Percentiles rank a stretch among this genome's conserved stretches.
Evolutionary conservation across 2,888 invertebrate genomes (phyloP).

Genomic region (Steinernema scapterisci): DNA sequence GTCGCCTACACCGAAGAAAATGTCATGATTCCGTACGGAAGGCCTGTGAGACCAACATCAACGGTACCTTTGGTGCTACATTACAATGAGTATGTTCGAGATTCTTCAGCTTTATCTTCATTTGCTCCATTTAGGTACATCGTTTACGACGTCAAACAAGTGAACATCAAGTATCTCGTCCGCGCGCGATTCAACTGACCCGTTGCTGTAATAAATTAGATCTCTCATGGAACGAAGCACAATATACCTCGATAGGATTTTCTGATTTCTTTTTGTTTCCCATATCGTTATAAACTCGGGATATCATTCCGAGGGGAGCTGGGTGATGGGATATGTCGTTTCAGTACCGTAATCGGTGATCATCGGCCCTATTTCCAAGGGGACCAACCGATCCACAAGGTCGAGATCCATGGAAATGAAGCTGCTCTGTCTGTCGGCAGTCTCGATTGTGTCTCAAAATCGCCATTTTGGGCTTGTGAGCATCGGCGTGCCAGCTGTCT

Average conservation of each 20-base stretch:
- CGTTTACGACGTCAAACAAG: slow-evolving; percentile 93
- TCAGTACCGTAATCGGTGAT: too few species aligned
- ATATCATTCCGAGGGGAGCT: too few species aligned
- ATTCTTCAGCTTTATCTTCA: neutral
- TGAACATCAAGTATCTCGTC: slow-evolving; percentile 85
- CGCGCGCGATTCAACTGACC: slow-evolving; percentile 71
- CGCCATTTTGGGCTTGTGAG: too few species aligned
- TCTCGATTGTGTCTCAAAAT: too few species aligned
- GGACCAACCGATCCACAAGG: too few species aligned
- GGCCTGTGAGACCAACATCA: slow-evolving; percentile 33
- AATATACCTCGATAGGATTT: neutral
- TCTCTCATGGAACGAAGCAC: neutral
- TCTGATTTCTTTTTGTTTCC: neutral
- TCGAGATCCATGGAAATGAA: too few species aligned
- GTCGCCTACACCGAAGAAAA: slow-evolving; percentile 73
- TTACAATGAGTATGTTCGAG: slow-evolving; percentile 59
- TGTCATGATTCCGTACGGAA: slow-evolving; percentile 69
- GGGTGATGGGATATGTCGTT: too few species aligned
- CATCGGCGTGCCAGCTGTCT: too few species aligned
- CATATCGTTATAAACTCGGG: too few species aligned
- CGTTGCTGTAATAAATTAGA: neutral
- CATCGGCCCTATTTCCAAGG: too few species aligned
- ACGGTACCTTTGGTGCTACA: slow-evolving; percentile 43
- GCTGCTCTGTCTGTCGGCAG: too few species aligned
- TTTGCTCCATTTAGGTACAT: slow-evolving; percentile 71